These are phyloP conservation scores for Brachyopa scutellaris DNA, from an alignment of 2,888 invertebrate species.

Conservation along the genomic window DNA sequence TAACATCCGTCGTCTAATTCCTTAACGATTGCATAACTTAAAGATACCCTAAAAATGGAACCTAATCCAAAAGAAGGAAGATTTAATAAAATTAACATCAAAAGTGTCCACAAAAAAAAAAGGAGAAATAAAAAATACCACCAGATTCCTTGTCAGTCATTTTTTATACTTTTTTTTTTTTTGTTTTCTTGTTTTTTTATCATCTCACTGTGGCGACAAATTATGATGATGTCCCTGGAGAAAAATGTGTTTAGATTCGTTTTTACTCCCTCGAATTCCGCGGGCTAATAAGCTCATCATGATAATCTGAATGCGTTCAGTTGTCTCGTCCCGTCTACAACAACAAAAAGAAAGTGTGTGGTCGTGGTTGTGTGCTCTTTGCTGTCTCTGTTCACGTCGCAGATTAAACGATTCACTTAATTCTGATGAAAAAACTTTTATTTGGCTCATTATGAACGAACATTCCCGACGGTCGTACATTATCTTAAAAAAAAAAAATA, in stretches of 20 bases:
- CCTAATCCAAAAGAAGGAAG: conserved; percentile 2
- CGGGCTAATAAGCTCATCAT: conserved; percentile 51
- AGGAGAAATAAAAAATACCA: neutral
- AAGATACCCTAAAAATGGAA: neutral
- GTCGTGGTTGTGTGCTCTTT: neutral
- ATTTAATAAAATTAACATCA: conserved; percentile 24
- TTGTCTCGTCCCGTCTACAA: too few species aligned
- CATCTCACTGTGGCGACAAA: conserved; percentile 44
- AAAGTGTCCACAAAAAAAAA: neutral
- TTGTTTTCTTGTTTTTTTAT: conserved; percentile 29
- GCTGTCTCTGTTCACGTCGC: conserved; percentile 36
- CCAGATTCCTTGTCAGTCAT: conserved; percentile 30
- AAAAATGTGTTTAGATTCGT: conserved; percentile 42
- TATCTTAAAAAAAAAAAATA: conserved; percentile 24
- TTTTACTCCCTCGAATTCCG: conserved; percentile 14
- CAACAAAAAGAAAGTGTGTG: conserved; percentile 5
- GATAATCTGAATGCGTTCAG: conserved; percentile 45
- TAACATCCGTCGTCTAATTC: neutral
- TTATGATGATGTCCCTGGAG: conserved; percentile 51
- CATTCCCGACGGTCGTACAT: conserved; percentile 30
- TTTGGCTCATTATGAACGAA: conserved; percentile 52
- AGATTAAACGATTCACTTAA: conserved; percentile 67
- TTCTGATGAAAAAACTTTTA: conserved; percentile 70
- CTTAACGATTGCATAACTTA: neutral
- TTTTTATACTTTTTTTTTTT: conserved; percentile 24